Base-by-base conservation (phyloP, 1,140 invertebrate species). In the Catajapyx aquilonaris region DNA sequence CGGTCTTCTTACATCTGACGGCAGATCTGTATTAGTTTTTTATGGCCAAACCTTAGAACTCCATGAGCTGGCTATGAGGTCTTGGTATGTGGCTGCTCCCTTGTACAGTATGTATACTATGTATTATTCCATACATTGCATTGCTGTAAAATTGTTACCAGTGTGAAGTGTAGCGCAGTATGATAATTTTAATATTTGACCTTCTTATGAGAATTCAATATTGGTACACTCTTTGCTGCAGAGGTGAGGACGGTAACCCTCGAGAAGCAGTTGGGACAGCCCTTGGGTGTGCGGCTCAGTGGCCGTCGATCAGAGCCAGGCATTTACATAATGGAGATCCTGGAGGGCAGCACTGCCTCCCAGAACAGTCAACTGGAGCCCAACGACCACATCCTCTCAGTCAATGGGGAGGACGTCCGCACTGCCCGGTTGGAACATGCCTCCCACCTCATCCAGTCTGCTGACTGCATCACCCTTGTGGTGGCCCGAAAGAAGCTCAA, bases 311-410 rank as follows among this genome's bases (percentile, higher is more conserved):
- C 54, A 48, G 55, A 57, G 33, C 52, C 57, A 18, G 62, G 61
- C 9, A 53, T 65, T 17, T 65, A 55, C 44, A 58, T 65, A 20
- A 46, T 61, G 35, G 61, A 61, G 42, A 45, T 65, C 35, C 54
- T 65, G 5, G 51, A 55, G n/a, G 56, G 53, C 7, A 55, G 58
- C 39, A 65, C 66, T 19, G 69, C 68, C 17, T 61, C 62, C 5
- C 49, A 53, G 34, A 68, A 73, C 48, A 64, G 64, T 3, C 51
- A 66, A 16, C 49, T 74, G 15, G 53, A 60, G 46, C 61, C 61
- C 15, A 69, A 69, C 22, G 71, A 74, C 50, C 66, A 70, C 43
- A 60, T 74, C 31, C 44, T 66, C 16, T 59, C 61, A 41, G 61
- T 66, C 31, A 66, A 66, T 44, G 54, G 57, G 5, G 48, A 52